phyloP scores from a whole-genome alignment of 2,888 invertebrate species.

The Branchellion lobata region DNA sequence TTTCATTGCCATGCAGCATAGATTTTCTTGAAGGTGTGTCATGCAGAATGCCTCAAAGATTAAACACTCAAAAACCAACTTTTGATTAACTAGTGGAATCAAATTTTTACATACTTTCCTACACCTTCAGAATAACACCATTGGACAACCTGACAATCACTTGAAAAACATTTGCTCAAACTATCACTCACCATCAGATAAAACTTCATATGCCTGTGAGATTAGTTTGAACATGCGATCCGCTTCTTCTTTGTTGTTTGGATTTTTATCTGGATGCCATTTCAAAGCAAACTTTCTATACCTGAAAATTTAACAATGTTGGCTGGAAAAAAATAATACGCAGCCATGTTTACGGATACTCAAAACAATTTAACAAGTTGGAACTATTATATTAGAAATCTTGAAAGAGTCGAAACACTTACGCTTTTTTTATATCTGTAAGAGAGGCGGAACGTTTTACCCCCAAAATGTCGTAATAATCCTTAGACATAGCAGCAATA shows the following conservation, averaged over 20 bases:
- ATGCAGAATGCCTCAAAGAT: too few relatives aligned
- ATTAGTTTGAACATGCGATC: slow-evolving; percentile 95
- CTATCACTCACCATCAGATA: slow-evolving; percentile 79
- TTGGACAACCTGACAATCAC: too few relatives aligned
- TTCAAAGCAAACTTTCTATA: slow-evolving; percentile 93
- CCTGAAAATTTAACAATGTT: too few relatives aligned
- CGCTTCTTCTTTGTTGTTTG: slow-evolving; percentile 90
- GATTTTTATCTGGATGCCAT: slow-evolving; percentile 99
- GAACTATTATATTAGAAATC: background rate
- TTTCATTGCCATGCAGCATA: too few relatives aligned
- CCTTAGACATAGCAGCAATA: slow-evolving; percentile 41
- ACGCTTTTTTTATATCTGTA: slow-evolving; percentile 95
- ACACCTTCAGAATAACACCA: too few relatives aligned
- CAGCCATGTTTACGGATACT: too few relatives aligned
- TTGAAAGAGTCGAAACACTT: slow-evolving; percentile 69
- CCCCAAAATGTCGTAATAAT: slow-evolving; percentile 86
- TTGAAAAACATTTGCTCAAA: too few relatives aligned
- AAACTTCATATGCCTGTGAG: slow-evolving; percentile 97
- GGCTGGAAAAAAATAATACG: background rate
- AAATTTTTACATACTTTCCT: too few relatives aligned
- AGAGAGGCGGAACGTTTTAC: slow-evolving; percentile 77
- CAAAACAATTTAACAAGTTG: too few relatives aligned
- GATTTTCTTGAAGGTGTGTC: too few relatives aligned
- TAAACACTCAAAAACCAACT: too few relatives aligned
- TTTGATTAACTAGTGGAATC: too few relatives aligned